Evolutionary conservation across 2,113 vertebrate species (phyloP), one percentile per base, ranked within the genome.

Genomic region (Anser cygnoides): DNA sequence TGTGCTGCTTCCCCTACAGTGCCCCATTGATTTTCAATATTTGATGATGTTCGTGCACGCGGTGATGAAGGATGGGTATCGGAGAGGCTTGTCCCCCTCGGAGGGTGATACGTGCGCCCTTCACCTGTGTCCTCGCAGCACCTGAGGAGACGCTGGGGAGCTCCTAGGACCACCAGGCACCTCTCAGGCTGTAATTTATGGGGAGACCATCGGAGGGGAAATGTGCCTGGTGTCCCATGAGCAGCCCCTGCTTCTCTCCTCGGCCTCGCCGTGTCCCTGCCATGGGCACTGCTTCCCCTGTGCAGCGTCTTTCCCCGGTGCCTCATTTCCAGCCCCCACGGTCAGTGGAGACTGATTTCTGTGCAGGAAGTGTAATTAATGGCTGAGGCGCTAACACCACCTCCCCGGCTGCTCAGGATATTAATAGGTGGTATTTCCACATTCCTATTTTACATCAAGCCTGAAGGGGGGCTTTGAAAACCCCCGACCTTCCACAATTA

Each of bases 11-110:
- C 94, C 71, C 54, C 75, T 25, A 13, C 35, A 25, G 77, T 7
- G 41, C n/a, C 74, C 80, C 74, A 76, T 72, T 83, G 95, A 87
- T 95, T 87, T 75, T 89, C 87, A 79, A 23, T 95, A 46, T 50
- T 62, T 79, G 84, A 49, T 82, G 89, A 26, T 67, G 41, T 39
- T 90, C 2, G 10, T 52, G 82, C 78, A 41, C 0, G 2, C 2
- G 7, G 55, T 31, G 49, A 25, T 0, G 18, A 39, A 54, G 49
- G 33, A 41, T 54, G 35, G 1, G 54, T 2, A 3, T 8, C 66
- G 0, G 0, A 68, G 58, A 26, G 52, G 28, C 3, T 16, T 2
- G 5, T 46, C 58, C 17, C 35, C 54, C 44, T 57, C 0, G 13
- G 16, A 57, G 23, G 58, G 35, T 1, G 12, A 59, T 55, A 35